Evolutionary conservation across 2,113 vertebrate genomes (phyloP), one percentile per base, ranked within the genome.

Genomic region (Gavia stellata): DNA sequence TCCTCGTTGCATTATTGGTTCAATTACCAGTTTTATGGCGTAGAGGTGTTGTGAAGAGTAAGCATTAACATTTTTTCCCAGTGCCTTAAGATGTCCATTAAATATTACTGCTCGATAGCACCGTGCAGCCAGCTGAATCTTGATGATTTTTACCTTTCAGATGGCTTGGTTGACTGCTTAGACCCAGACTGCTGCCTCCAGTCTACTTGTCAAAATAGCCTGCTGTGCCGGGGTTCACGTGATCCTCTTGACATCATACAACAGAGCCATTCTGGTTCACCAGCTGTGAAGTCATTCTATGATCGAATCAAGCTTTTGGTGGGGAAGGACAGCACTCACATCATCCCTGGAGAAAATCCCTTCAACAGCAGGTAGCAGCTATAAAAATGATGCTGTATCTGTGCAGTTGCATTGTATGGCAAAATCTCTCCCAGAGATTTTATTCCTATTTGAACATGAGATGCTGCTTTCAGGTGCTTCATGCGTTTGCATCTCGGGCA

Each of bases 151-250:
- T 95, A 5, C 88, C 82, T 97, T 98, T 94, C 98, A 99, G 99
- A 99, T 96, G 99, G 99, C 92, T 98, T 99, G 87, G 99, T 99
- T 33, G 99, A 99, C 97, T 99, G 99, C 97, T 98, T 99, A 97
- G 99, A 99, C 98, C 99, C 99, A 7, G 99, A 99, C 98, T 99
- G 99, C 98, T 99, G 99, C 97, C 99, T 99, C 88, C 99, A 99
- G 97, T 98, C 99, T 40, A 98, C 98, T 24, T 99, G 99, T 96
- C 99, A 99, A 97, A 99, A 99, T 85, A 99, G 99, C 96, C 98
- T 99, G 4, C 98, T 99, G 93, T 99, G 99, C 96, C 98, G 98
- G 23, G 99, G 99, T 31, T 99, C 99, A 24, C 98, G 99, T 75
- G 99, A 99, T 97, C 99, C 99, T 33, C 97, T 99, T 74, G 99